Base-by-base conservation (phyloP, 2,888 invertebrate genomes). In the Dynastes hyllus region DNA sequence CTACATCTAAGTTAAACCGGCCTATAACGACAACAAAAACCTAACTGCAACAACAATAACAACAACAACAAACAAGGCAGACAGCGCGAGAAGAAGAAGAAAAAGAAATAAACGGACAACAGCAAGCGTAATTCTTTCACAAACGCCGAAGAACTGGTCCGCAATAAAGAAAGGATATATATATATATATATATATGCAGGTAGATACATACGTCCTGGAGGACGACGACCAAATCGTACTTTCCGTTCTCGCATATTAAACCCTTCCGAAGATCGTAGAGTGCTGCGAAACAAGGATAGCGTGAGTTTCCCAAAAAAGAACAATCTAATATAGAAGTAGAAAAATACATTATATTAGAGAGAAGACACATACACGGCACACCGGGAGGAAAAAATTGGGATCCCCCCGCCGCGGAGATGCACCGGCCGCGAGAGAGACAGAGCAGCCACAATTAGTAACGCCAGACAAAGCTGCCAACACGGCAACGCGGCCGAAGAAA, bases 291-390 rank as follows among this genome's bases (percentile, higher is more conserved):
- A 58, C 55, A 58, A 58, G 22, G 27, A 58, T 22, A 22, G 6
- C 55, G 22, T 22, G 16, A 55, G 55, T 58, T 83, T 83, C 84
- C 51, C 22, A 9, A 85, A 86, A 85, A 85, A 86, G 85, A 86
- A 82, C 86, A 85, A 84, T 86, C 85, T 85, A 84, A 85, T 69
- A 78, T 81, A 84, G 85, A 86, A 86, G 85, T 85, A 85, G 86
- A 84, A 86, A 86, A 84, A 86, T 85, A 79, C 78, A 71, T 79
- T 80, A 80, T 58, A 61, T 78, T 69, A 79, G 22, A 58, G 55
- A 58, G 55, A 58, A 58, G 22, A 58, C n/a, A 58, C n/a, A 58
- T 16, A 58, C 45, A 11, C 45, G 32, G 5, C 32, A 37, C 32
- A 37, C 45, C 9, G 45, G 45, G 45, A 45, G 11, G 90, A 89